phyloP scores from a whole-genome alignment of 2,888 invertebrate genomes.

The Magallana nippona region DNA sequence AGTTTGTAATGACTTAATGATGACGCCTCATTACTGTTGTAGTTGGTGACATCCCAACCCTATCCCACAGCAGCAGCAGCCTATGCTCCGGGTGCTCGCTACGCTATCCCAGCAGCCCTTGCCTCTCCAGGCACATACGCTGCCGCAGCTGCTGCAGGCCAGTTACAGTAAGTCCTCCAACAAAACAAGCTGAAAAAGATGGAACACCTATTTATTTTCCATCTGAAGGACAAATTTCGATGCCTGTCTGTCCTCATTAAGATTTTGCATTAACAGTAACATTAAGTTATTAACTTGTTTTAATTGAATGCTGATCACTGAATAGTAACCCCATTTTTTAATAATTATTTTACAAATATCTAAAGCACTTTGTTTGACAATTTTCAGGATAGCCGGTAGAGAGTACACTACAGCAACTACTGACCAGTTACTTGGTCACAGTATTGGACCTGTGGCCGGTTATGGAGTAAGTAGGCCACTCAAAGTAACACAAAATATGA shows the following conservation, averaged over 20 bases:
- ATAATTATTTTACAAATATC: background rate
- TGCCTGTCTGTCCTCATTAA: no score
- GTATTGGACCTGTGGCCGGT: slow-evolving; percentile 97
- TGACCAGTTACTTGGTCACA: slow-evolving; percentile 95
- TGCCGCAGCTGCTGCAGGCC: slow-evolving; percentile 59
- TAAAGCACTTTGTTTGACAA: background rate
- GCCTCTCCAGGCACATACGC: slow-evolving; percentile 57
- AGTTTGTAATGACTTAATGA: no score
- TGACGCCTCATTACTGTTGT: slow-evolving; percentile 31
- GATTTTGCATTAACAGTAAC: no score
- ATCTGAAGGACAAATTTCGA: no score
- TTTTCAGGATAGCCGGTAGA: slow-evolving; percentile 64
- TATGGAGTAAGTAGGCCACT: slow-evolving; percentile 89
- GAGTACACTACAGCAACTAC: slow-evolving; percentile 78
- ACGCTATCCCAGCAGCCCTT: slow-evolving; percentile 71
- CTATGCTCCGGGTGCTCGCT: slow-evolving; percentile 66
- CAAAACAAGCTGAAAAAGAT: background rate
- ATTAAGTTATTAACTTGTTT: no score
- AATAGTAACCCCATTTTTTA: no score
- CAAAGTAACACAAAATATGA: background rate
- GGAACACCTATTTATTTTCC: background rate
- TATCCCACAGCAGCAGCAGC: slow-evolving; percentile 64
- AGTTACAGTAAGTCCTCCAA: slow-evolving; percentile 43
- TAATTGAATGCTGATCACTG: no score
- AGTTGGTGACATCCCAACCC: slow-evolving; percentile 73